Base-by-base conservation (phyloP, 1,140 invertebrate genomes). In the Conopomorpha cramerella region DNA sequence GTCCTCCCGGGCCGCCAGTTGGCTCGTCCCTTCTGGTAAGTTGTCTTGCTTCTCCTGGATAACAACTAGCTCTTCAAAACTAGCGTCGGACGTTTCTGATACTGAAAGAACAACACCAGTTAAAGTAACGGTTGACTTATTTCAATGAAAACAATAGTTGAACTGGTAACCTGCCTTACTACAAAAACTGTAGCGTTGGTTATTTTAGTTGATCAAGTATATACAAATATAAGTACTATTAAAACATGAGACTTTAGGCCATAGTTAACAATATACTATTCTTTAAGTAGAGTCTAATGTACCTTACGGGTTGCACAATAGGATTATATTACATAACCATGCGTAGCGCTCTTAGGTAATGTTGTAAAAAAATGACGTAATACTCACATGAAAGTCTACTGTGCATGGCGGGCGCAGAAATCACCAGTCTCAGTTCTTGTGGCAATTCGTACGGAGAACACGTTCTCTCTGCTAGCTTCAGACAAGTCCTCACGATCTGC, bases 31-130 rank as follows among this genome's bases (percentile, higher is more conserved):
- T 34, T 46, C 59, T 12, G 36, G 42, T 36, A 11, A 39, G 33
- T 49, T 53, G 27, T 74, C 70, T 34, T 63, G 61, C 16, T 71
- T 66, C 38, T 77, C 71, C 18, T 59, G 56, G 16, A 79, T 73
- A 16, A 77, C 55, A 8, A 77, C 72, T 31, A 77, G 35, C 45
- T 79, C 77, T 30, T 79, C 73, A 40, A 77, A 77, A 47, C 71
- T 74, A 0, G 55, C 46, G 32, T 73, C 70, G 2, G 70, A 77
- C 8, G 56, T 60, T 14, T 62, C 63, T 29, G 73, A 74, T 16
- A 64, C 71, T 78, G 38, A 15, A 23, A 23, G 19, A 23, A 23
- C 10, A 23, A 23, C 10, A 6, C 4, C 10, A 6, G 19, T 4
- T 23, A 6, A 23, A 10, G 19, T 23, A 10, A 10, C 10, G 19